phyloP scores from a whole-genome alignment of 2,797 vertebrate species.

The Paratrypauchen microcephalus region DNA sequence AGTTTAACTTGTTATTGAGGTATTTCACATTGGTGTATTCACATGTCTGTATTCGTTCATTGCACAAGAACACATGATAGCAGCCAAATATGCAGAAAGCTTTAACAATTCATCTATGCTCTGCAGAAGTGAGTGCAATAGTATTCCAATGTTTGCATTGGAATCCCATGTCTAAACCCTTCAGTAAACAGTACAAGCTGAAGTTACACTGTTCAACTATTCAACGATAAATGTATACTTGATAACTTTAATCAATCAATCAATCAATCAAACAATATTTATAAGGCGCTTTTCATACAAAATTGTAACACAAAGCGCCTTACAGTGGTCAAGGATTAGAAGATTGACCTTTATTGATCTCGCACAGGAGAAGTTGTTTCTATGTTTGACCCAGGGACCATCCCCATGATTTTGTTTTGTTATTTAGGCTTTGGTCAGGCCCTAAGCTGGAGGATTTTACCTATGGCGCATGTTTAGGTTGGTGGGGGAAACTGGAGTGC shows the following conservation, averaged over 20 bases:
- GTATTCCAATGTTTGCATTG: not conserved
- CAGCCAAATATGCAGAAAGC: not conserved
- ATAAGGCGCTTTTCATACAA: too few species aligned
- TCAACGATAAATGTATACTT: not conserved
- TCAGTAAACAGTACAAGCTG: not conserved
- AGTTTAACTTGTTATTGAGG: not conserved
- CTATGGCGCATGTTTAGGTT: too few species aligned
- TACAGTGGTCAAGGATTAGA: too few species aligned
- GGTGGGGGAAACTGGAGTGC: too few species aligned
- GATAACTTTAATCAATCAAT: not conserved
- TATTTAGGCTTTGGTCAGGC: too few species aligned
- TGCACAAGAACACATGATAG: not conserved
- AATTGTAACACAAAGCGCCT: too few species aligned
- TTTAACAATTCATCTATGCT: not conserved
- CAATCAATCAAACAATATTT: too few species aligned
- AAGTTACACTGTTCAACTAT: not conserved
- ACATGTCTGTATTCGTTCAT: not conserved
- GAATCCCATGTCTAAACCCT: not conserved
- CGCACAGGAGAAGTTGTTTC: too few species aligned
- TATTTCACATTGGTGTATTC: not conserved
- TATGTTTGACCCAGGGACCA: too few species aligned
- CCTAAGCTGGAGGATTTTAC: too few species aligned
- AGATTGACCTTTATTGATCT: too few species aligned
- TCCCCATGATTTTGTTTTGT: too few species aligned
- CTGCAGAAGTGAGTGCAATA: not conserved